Evolutionary conservation across 2,113 vertebrate genomes (phyloP).

Genomic region (Promerops cafer): DNA sequence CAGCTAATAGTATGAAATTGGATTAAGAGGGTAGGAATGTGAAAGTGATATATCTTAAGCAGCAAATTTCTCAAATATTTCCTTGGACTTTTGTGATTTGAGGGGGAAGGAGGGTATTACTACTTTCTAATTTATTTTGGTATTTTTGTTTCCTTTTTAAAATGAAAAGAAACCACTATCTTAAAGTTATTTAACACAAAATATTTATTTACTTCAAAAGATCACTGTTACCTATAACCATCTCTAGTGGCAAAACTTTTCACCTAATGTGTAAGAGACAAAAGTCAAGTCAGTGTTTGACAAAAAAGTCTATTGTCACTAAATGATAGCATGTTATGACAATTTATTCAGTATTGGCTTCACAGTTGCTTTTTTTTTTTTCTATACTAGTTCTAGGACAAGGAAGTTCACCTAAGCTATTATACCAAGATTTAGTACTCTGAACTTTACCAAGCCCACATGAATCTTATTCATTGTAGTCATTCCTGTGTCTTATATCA

Average conservation of each 20-base stretch:
- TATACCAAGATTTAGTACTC: background rate
- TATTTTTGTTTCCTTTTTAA: background rate
- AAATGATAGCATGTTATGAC: background rate
- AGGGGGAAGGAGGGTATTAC: accelerated
- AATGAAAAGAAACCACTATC: background rate
- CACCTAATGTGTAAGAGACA: background rate
- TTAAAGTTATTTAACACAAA: background rate
- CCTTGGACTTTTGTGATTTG: background rate
- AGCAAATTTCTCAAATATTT: background rate
- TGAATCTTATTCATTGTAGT: background rate
- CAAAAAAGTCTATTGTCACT: background rate
- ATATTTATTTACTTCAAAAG: background rate
- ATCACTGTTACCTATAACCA: background rate
- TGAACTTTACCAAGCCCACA: background rate
- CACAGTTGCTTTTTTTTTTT: background rate
- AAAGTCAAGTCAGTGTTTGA: background rate
- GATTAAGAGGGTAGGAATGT: background rate
- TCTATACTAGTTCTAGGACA: background rate
- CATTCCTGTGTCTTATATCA: background rate
- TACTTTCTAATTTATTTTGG: background rate
- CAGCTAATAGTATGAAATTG: background rate
- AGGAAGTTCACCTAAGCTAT: background rate
- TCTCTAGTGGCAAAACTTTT: background rate
- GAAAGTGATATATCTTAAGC: background rate
- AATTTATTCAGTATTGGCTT: background rate